These are phyloP conservation scores for Cyanoderma ruficeps DNA, from an alignment of 2,113 vertebrate species.

Conservation along the genomic window DNA sequence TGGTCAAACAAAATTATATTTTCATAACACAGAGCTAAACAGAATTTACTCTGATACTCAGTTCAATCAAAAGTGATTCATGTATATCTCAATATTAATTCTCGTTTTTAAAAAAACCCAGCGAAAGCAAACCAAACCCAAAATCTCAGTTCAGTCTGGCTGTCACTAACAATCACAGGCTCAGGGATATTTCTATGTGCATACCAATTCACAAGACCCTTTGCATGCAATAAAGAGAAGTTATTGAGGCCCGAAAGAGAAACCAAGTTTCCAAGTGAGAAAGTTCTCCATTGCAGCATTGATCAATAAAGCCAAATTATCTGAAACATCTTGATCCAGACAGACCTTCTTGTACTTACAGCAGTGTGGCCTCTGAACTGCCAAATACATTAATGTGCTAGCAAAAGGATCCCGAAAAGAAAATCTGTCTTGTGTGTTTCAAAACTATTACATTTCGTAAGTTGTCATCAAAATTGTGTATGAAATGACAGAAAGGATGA, in stretches of 20 bases:
- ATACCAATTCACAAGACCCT: not conserved
- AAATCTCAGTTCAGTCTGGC: not conserved
- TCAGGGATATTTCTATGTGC: not conserved
- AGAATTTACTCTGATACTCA: not conserved
- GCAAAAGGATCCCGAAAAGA: not conserved
- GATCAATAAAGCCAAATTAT: not conserved
- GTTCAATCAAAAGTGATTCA: not conserved
- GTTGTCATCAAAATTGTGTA: not conserved
- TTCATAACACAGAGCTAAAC: not conserved
- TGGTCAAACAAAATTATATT: not conserved
- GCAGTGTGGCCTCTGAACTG: not conserved
- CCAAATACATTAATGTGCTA: not conserved
- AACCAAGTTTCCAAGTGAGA: not conserved
- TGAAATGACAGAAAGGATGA: not conserved
- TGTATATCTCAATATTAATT: not conserved
- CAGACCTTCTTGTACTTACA: not conserved
- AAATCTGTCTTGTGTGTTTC: not conserved
- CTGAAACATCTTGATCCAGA: not conserved
- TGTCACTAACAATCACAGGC: not conserved
- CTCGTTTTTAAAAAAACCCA: not conserved
- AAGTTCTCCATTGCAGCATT: not conserved
- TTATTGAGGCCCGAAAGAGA: not conserved
- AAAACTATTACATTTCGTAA: not conserved
- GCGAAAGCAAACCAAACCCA: not conserved
- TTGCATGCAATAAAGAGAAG: not conserved